These are phyloP conservation scores for Euglossa dilemma DNA, from an alignment of 1,140 invertebrate genomes.

Conservation along the genomic window DNA sequence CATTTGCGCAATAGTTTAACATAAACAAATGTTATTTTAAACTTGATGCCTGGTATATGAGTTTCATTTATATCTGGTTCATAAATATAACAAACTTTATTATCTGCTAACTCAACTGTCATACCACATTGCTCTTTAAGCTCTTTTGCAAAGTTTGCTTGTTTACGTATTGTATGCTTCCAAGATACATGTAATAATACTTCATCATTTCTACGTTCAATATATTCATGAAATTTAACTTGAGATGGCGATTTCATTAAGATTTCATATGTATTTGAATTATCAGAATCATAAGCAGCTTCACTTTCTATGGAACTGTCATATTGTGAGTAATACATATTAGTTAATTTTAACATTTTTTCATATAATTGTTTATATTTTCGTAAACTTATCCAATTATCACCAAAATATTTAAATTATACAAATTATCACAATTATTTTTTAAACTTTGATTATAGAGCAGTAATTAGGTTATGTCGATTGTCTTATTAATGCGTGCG, in stretches of 20 bases:
- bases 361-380: background rate
- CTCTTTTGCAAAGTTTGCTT: background rate
- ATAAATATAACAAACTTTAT: slow-evolving; percentile 43
- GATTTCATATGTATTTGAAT: background rate
- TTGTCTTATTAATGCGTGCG: background rate
- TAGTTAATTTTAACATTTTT: slow-evolving; percentile 9
- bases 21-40: slow-evolving; percentile 45
- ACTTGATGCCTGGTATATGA: slow-evolving; percentile 11
- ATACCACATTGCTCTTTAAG: slow-evolving; percentile 31
- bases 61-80: background rate
- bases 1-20: slow-evolving; percentile 34
- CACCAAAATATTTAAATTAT: no score
- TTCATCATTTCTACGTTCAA: slow-evolving; percentile 15
- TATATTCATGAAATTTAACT: background rate
- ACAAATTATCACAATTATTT: no score
- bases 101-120: background rate
- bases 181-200: slow-evolving; percentile 22
- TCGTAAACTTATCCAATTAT: no score
- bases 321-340: slow-evolving; percentile 28
- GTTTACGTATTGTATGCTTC: background rate
- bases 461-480: slow-evolving; percentile 5
- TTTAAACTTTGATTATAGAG: background rate
- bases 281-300: background rate
- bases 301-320: background rate
- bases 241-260: slow-evolving; percentile 11